Conservation (phyloP, 2,797 vertebrate species). For the Aphelocoma californica region DNA sequence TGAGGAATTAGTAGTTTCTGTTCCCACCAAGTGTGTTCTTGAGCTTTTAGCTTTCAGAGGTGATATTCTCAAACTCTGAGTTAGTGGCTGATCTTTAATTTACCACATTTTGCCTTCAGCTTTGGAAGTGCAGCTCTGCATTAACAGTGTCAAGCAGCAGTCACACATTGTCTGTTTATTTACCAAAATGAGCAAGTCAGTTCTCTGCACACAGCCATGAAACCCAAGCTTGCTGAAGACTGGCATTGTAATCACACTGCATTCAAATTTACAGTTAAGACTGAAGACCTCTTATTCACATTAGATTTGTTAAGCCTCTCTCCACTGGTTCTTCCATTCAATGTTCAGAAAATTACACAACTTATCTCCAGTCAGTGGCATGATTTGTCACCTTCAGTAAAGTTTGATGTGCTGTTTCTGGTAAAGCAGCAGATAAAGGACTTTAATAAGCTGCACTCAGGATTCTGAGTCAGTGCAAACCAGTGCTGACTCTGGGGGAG, state of each 20-base stretch:
- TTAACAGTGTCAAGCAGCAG: background rate
- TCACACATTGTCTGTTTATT: background rate
- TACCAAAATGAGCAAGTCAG: background rate
- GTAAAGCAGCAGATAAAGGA: background rate
- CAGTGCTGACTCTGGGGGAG: background rate
- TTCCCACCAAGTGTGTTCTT: slow-evolving; percentile 1
- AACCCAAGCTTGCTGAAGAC: background rate
- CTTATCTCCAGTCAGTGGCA: background rate
- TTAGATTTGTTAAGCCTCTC: background rate
- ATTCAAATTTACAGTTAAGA: background rate
- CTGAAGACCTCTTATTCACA: background rate
- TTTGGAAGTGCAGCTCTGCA: background rate
- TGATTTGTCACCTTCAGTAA: background rate
- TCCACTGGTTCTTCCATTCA: background rate
- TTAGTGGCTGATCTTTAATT: background rate
- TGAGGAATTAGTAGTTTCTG: slow-evolving; percentile 55
- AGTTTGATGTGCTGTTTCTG: background rate
- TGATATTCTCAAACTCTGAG: background rate
- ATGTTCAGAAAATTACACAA: background rate
- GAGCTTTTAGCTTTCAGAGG: background rate
- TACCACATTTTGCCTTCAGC: background rate
- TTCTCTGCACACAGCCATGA: background rate
- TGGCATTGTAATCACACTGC: background rate
- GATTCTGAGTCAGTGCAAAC: background rate
- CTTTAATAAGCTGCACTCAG: background rate